Conservation (phyloP, 2,888 invertebrate genomes). For the Phyllotreta cruciferae region DNA sequence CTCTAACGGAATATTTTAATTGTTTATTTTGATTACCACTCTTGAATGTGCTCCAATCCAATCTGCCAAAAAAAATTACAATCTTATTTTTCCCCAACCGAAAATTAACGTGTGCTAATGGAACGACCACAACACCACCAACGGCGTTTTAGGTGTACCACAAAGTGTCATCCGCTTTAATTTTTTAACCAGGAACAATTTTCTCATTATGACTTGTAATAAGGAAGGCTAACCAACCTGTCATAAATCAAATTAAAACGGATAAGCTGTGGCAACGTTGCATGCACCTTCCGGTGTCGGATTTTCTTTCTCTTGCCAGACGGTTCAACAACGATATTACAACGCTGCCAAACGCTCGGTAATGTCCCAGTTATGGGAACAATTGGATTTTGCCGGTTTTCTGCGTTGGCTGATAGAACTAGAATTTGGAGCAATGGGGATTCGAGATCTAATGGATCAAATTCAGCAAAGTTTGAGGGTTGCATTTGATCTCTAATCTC, state of each 20-base stretch:
- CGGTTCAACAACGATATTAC: conserved; percentile 13
- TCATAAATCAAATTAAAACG: conserved; percentile 33
- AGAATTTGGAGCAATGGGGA: no score
- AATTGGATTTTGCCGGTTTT: background rate
- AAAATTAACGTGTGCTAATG: no score
- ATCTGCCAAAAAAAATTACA: no score
- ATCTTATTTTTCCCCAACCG: no score
- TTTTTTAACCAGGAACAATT: conserved; percentile 26
- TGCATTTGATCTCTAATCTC: no score
- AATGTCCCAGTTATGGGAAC: conserved; percentile 1
- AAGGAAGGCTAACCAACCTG: conserved; percentile 33
- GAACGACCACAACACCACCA: no score
- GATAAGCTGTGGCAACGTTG: conserved; percentile 30
- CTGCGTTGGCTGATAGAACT: no score
- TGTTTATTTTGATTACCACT: no score
- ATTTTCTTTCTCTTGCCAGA: conserved; percentile 30
- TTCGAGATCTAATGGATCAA: no score
- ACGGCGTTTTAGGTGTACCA: background rate
- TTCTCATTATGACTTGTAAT: conserved; percentile 33
- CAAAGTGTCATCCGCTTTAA: conserved; percentile 13
- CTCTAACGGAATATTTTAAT: no score
- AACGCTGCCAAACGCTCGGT: conserved; percentile 13
- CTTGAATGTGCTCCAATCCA: no score
- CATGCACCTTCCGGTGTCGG: conserved; percentile 33
- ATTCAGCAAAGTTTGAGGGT: no score